Evolutionary conservation across 2,113 vertebrate species (phyloP), one percentile per base, ranked within the genome.

Genomic region (Tichodroma muraria): DNA sequence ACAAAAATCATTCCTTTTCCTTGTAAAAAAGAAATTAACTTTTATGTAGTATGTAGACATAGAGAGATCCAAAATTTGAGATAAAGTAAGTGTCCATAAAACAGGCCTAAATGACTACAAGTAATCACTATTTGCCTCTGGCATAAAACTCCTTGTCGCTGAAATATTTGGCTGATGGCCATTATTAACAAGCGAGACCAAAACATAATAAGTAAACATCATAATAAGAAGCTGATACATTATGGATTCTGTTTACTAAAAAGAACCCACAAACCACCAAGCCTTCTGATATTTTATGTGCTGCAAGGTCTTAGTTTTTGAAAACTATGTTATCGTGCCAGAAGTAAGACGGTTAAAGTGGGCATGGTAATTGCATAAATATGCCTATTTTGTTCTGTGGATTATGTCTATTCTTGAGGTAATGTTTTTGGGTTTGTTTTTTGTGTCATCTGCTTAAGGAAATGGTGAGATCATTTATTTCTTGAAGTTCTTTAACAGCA

Each of bases 391-490:
- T 24, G 28, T 86, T 82, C 66, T 70, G 35, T 57, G 76, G 33
- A 65, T 35, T 70, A 2, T 33, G 10, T 83, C n/a, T 93, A 7
- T 80, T 88, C 53, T 65, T 78, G 49, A 91, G 35, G 13, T 81
- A 35, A 49, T 77, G 12, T 2, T 78, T 89, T 80, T 82, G 17
- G 4, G 16, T 18, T 2, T 78, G 88, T 80, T 80, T 77, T 59
- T 96, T 89, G 80, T 91, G 80, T 85, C 73, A 84, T 86, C 83
- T 66, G 83, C 89, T 91, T 56, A 40, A 94, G 83, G 72, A 93
- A 96, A 91, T 37, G 53, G 69, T 91, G 90, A 78, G 89, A 94
- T 94, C 53, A 94, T 97, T 97, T 85, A 94, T 96, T 96, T 92
- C 89, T 96, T 70, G 3, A 85, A 94, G 53, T 80, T 97, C 88